Conservation (phyloP, 1,140 invertebrate species). For the Lanistes nyassanus region DNA sequence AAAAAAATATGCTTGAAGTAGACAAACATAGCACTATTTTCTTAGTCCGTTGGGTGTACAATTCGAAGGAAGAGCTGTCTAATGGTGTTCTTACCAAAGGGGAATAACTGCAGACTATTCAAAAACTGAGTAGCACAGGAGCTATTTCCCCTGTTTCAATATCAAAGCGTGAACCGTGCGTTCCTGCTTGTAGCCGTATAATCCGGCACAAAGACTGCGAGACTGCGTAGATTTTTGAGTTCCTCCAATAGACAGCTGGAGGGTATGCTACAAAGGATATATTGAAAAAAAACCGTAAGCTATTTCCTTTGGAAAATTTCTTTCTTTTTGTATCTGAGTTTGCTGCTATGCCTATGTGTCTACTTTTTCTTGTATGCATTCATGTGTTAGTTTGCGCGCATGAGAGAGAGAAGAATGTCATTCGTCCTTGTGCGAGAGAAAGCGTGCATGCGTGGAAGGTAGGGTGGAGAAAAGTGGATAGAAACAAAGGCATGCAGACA, state of each 20-base stretch:
- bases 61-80: too few relatives aligned
- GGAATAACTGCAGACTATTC: too few relatives aligned
- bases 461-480: not conserved
- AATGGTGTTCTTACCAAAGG: too few relatives aligned
- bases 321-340: not conserved
- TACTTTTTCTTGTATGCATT: not conserved
- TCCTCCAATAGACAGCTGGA: not conserved
- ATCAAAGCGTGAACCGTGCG: not conserved
- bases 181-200: not conserved
- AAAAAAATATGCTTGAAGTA: too few relatives aligned
- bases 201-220: not conserved
- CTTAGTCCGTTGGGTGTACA: too few relatives aligned
- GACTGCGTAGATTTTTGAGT: not conserved
- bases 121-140: too few relatives aligned
- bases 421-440: not conserved
- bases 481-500: slow-evolving; percentile 3
- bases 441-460: not conserved
- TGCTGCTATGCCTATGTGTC: not conserved
- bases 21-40: too few relatives aligned
- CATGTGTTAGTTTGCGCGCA: not conserved
- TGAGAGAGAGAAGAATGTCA: not conserved
- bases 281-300: not conserved
- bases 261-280: not conserved
- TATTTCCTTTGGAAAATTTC: not conserved
- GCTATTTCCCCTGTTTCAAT: too few relatives aligned